phyloP scores from a whole-genome alignment of 2,113 vertebrate species.

The Mustela nigripes region DNA sequence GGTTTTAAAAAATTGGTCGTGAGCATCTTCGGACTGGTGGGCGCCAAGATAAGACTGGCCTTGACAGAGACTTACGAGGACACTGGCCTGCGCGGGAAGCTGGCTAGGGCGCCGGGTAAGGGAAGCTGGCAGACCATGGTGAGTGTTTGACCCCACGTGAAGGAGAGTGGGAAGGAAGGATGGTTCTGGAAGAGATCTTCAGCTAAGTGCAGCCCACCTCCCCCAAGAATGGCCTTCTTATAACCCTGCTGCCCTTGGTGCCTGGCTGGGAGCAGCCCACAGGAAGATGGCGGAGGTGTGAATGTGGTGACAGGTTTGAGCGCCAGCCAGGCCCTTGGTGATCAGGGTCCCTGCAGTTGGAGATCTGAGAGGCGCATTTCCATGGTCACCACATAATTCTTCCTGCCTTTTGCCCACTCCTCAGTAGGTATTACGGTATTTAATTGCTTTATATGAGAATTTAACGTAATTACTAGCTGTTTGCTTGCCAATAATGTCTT shows the following conservation, averaged over 20 bases:
- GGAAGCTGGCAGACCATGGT: accelerated
- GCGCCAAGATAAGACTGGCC: too few species aligned
- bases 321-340: background rate
- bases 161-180: too few species aligned
- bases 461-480: background rate
- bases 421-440: too few species aligned
- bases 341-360: accelerated
- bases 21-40: background rate
- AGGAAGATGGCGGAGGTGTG: background rate
- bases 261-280: too few species aligned
- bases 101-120: too few species aligned
- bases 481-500: background rate
- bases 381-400: background rate
- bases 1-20: background rate
- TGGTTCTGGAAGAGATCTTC: too few species aligned
- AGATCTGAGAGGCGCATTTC: background rate
- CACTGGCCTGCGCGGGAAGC: accelerated
- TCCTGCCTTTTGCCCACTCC: background rate
- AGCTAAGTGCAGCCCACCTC: accelerated
- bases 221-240: background rate
- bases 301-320: background rate
- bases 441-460: background rate
- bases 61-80: accelerated
- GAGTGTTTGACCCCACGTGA: accelerated
- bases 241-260: too few species aligned